phyloP scores from a whole-genome alignment of 2,113 vertebrate genomes.

The Orientallactaga bullata region DNA sequence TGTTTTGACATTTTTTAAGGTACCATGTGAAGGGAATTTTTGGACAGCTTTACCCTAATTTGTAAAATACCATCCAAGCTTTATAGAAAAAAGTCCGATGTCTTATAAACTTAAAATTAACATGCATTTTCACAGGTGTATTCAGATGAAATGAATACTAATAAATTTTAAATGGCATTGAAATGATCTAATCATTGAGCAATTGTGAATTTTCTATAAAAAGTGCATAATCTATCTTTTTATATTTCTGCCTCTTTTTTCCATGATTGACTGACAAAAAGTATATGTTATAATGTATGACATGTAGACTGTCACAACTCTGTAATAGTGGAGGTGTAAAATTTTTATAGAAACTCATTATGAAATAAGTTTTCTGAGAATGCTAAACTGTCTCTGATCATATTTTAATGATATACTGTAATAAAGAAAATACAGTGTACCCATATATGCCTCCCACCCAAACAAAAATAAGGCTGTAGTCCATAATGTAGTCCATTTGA shows the following conservation, averaged over 20 bases:
- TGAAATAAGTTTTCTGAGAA: background rate
- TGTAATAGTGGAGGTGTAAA: background rate
- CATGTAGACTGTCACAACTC: background rate
- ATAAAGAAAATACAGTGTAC: background rate
- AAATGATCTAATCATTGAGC: background rate
- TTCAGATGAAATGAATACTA: background rate
- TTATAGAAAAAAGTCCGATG: background rate
- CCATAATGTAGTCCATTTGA: background rate
- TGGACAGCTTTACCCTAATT: background rate
- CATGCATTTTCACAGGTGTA: background rate
- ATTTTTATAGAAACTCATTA: background rate
- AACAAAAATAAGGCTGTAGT: background rate
- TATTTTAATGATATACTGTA: background rate
- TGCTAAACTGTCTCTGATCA: background rate
- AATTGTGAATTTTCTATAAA: conserved; percentile 45
- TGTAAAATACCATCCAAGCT: background rate
- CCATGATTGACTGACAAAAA: background rate
- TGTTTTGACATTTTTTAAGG: background rate
- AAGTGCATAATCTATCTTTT: background rate
- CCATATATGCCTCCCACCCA: background rate
- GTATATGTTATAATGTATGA: background rate
- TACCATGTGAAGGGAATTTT: background rate
- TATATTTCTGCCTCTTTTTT: background rate
- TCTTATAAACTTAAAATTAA: conserved; percentile 37
- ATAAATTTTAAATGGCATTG: conserved; percentile 18